A percentile compares a stretch with the other conserved stretches of the same genome.
These are phyloP conservation scores for Thymelicus lineola DNA, from an alignment of 2,888 invertebrate species.

Conservation along the genomic window DNA sequence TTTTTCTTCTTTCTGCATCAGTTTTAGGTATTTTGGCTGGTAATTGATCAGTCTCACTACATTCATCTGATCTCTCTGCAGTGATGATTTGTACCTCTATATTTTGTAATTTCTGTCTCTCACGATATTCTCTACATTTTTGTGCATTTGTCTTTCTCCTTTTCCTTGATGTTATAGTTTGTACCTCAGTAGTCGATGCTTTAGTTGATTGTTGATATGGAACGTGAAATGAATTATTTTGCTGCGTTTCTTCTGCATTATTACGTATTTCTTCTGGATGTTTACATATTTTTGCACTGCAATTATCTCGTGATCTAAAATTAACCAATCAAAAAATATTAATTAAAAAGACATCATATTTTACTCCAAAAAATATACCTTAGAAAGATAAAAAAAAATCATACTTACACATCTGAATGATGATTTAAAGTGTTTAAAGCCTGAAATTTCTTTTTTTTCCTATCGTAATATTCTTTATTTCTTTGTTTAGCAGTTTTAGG, in stretches of 20 bases:
- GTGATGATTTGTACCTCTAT: constrained; percentile 49
- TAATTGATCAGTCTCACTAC: constrained; percentile 47
- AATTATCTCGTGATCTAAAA: background rate
- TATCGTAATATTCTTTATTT: constrained; percentile 45
- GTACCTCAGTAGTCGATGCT: constrained; percentile 37
- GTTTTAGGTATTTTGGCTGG: constrained; percentile 49
- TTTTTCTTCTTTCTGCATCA: constrained; percentile 49
- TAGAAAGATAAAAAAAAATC: constrained; percentile 43
- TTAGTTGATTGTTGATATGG: constrained; percentile 31
- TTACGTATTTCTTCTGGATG: constrained; percentile 6
- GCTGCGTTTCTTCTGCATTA: constrained; percentile 8
- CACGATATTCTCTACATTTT: constrained; percentile 52
- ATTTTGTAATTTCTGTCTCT: constrained; percentile 50
- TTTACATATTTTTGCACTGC: constrained; percentile 2
- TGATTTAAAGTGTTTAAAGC: constrained; percentile 44
- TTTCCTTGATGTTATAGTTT: constrained; percentile 38
- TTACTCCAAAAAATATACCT: constrained; percentile 44
- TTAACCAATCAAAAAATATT: constrained; percentile 43
- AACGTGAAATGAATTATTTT: constrained; percentile 12
- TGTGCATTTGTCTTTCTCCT: constrained; percentile 52
- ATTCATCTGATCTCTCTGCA: constrained; percentile 49
- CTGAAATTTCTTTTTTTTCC: constrained; percentile 41
- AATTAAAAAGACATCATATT: constrained; percentile 44
- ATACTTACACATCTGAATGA: constrained; percentile 40
- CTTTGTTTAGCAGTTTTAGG: constrained; percentile 46